Evolutionary conservation across 2,888 invertebrate genomes (phyloP).

Genomic region (Thymelicus sylvestris): DNA sequence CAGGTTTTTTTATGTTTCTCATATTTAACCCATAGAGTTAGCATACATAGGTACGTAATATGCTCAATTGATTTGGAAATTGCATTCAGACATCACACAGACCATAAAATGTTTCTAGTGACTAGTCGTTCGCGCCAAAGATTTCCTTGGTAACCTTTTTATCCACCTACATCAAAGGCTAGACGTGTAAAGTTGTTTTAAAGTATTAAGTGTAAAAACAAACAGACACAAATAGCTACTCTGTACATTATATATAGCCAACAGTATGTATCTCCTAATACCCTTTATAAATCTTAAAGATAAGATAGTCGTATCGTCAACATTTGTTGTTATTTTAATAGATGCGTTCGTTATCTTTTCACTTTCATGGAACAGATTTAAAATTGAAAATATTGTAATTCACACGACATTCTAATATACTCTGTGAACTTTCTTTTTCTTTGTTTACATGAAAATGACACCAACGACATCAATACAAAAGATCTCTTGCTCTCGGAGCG

Average conservation of each 20-base stretch:
- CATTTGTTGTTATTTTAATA: slow-evolving; percentile 4
- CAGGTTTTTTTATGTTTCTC: no score
- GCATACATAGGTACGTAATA: no score
- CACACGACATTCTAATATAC: not conserved
- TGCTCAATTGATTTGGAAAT: no score
- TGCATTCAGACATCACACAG: no score
- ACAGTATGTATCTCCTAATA: not conserved
- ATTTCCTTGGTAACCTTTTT: no score
- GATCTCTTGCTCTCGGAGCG: not conserved
- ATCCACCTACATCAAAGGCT: no score
- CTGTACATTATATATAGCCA: not conserved
- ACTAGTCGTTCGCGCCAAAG: no score
- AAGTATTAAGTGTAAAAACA: not conserved
- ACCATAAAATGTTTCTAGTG: no score
- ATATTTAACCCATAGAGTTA: no score
- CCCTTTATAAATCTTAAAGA: not conserved
- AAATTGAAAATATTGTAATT: not conserved
- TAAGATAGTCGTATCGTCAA: not conserved
- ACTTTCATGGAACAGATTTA: not conserved
- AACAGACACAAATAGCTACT: not conserved
- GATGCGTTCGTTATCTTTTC: slow-evolving; percentile 4
- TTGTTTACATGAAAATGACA: not conserved
- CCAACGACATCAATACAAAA: not conserved
- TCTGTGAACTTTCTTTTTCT: not conserved
- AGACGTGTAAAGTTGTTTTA: not conserved